Evolutionary conservation across 2,888 invertebrate genomes (phyloP), one percentile per base, ranked within the genome.

Genomic region (Pseudococcus longispinus): DNA sequence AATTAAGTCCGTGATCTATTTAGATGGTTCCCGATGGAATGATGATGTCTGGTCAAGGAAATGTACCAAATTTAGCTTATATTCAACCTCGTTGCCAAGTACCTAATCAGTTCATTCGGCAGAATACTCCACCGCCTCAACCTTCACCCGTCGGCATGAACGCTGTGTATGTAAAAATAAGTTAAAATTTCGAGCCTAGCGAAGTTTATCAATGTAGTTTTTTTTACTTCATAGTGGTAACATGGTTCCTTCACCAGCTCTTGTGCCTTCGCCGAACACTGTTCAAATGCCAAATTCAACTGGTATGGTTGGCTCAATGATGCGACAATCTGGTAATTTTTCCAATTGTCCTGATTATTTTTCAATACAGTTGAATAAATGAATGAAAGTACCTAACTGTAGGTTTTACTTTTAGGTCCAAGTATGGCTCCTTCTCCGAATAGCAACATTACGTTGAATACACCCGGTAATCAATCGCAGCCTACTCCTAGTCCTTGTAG

Each of bases 381-480:
- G 60, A 20, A 85, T 42, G 13, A 51, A 44, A 9, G 70, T 84
- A 29, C 37, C 4, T 37, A 37, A 4, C 37, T 37, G 37, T 37
- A 4, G 4, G 37, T 85, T 85, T 20, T 23, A 84, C 44, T 46
- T 82, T 65, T 87, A 88, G 88, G 88, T 65, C 89, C 90, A 92
- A 32, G 92, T 44, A 93, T 94, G 92, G 94, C 94, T 2, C 94
- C 95, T 13, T 96, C 96, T n/a, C 97, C 97, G 0, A 95, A 95
- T 55, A 94, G 95, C 44, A 87, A 86, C 32, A 84, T 88, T 23
- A 95, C 95, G 0, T 91, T 97, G 23, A 96, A 96, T 91, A 97
- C 97, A 0, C 96, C 97, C 0, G 92, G 91, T 44, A 91, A 91
- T 60, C 92, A 92, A 87, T 90, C 91, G 0, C 91, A 90, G 42